phyloP scores from a whole-genome alignment of 2,113 vertebrate genomes.

The Oryzias curvinotus region DNA sequence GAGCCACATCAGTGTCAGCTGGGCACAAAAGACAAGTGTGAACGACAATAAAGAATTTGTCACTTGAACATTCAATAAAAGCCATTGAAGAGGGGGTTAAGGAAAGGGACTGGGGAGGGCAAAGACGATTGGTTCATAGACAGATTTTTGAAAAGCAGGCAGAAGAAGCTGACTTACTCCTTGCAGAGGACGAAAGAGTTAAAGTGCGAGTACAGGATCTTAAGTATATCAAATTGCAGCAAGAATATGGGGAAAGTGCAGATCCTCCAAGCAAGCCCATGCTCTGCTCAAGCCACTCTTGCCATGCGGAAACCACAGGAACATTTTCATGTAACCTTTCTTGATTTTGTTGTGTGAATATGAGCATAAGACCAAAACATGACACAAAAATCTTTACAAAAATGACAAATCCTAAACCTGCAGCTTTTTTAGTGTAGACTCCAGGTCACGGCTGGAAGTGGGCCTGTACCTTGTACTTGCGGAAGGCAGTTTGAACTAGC shows the following conservation, averaged over 20 bases:
- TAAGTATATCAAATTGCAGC: constrained; percentile 56
- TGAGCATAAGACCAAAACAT: constrained; percentile 45
- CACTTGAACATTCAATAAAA: constrained; percentile 63
- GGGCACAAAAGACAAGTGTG: constrained; percentile 61
- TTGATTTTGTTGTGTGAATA: constrained; percentile 36
- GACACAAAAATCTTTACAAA: constrained; percentile 37
- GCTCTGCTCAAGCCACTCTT: constrained; percentile 76
- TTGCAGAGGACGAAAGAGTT: constrained; percentile 35
- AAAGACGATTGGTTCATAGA: constrained; percentile 32
- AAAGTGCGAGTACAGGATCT: constrained; percentile 36
- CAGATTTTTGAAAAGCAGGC: constrained; percentile 59
- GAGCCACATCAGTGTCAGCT: constrained; percentile 54
- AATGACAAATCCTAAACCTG: constrained; percentile 17
- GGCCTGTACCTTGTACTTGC: constrained; percentile 93
- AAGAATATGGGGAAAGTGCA: constrained; percentile 66
- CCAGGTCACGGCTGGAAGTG: constrained; percentile 22
- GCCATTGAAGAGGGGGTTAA: constrained; percentile 40
- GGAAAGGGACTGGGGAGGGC: constrained; percentile 42
- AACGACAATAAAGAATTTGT: constrained; percentile 69
- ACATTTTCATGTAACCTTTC: constrained; percentile 40
- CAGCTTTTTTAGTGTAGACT: constrained; percentile 21
- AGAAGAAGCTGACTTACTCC: constrained; percentile 63
- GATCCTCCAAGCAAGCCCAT: constrained; percentile 77
- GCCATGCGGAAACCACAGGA: constrained; percentile 78
- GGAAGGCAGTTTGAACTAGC: constrained; percentile 97